These are phyloP conservation scores for Camponotus pennsylvanicus DNA, from an alignment of 1,140 invertebrate species.

Conservation along the genomic window DNA sequence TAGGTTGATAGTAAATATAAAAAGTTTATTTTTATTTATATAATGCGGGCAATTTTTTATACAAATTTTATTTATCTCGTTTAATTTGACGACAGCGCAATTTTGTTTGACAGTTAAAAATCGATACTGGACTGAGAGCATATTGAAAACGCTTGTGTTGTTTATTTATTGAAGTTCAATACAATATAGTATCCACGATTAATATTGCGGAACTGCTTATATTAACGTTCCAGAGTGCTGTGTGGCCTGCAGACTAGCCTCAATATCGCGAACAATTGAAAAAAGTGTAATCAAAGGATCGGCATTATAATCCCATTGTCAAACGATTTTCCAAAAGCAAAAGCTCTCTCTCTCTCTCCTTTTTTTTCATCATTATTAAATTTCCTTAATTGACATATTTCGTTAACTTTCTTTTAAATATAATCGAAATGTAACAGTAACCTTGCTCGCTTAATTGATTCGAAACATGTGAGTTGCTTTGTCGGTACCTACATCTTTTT, in stretches of 20 bases:
- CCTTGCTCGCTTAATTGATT: neutral
- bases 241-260: too few species aligned
- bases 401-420: conserved; percentile 6
- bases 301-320: neutral
- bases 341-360: neutral
- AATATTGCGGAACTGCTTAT: neutral
- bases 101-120: conserved; percentile 29
- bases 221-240: neutral
- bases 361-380: conserved; percentile 3
- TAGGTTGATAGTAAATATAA: neutral
- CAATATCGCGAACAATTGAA: neutral
- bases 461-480: neutral
- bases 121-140: neutral
- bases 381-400: neutral
- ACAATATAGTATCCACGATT: neutral
- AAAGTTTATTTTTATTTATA: neutral
- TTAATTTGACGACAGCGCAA: conserved; percentile 8
- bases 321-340: neutral
- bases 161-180: conserved; percentile 22
- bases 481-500: too few species aligned
- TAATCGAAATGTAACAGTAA: neutral
- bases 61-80: conserved; percentile 21
- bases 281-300: conserved; percentile 3
- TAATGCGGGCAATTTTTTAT: conserved; percentile 3
- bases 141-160: conserved; percentile 34